These are phyloP conservation scores for Pitangus sulphuratus DNA, from an alignment of 2,797 vertebrate species.

Conservation along the genomic window DNA sequence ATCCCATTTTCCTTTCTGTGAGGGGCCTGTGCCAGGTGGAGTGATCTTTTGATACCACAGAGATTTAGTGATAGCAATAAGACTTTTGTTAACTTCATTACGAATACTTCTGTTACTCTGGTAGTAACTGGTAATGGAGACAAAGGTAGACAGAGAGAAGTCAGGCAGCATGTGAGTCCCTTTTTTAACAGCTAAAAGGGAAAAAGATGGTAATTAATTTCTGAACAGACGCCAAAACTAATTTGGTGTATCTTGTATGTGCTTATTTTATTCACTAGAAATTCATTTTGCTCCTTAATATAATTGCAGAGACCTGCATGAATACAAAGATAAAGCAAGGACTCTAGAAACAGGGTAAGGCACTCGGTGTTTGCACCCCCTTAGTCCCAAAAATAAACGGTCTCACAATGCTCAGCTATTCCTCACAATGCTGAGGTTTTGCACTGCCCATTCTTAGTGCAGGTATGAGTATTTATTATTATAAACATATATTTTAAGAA, in stretches of 20 bases:
- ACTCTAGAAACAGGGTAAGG: not conserved
- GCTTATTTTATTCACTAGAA: not conserved
- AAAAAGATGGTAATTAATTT: not conserved
- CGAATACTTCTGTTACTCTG: slow-evolving; percentile 2
- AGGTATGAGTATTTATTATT: not conserved
- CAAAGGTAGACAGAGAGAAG: slow-evolving; percentile 1
- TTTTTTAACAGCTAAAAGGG: not conserved
- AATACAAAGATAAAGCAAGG: not conserved
- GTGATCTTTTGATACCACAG: not conserved
- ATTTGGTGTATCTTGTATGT: not conserved
- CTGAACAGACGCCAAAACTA: not conserved
- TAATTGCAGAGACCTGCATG: not conserved
- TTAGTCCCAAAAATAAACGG: not conserved
- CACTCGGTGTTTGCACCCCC: not conserved
- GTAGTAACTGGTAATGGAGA: not conserved
- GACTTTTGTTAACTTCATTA: not conserved
- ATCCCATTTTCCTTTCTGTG: not conserved
- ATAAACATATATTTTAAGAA: slow-evolving; percentile 47
- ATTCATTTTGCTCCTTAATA: not conserved
- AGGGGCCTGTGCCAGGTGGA: not conserved
- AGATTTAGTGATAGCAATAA: not conserved
- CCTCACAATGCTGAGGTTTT: not conserved
- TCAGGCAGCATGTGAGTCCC: not conserved
- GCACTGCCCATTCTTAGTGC: not conserved
- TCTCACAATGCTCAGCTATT: not conserved